A percentile compares a stretch with the other conserved stretches of the same genome.
Conservation (phyloP, 2,113 vertebrate genomes). For the Epinephelus fuscoguttatus region DNA sequence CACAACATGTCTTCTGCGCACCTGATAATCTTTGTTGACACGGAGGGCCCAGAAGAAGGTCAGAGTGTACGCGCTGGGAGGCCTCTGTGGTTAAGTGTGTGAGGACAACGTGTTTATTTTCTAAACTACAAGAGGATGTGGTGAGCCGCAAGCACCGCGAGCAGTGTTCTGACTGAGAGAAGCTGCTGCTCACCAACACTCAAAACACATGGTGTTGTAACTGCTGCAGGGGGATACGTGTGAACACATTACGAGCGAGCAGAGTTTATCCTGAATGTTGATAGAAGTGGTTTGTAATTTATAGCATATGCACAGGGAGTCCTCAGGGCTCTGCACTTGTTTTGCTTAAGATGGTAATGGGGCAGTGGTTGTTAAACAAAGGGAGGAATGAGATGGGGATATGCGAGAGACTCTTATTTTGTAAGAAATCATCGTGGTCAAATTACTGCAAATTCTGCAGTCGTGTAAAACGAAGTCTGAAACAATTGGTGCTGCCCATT, state of each 20-base stretch:
- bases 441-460: conserved; percentile 1
- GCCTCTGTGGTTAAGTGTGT: conserved; percentile 66
- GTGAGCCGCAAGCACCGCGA: conserved; percentile 69
- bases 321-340: conserved; percentile 26
- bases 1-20: conserved; percentile 36
- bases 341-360: conserved; percentile 28
- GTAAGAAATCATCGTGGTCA: background rate
- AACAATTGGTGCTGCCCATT: background rate
- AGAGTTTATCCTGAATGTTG: conserved; percentile 21
- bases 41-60: conserved; percentile 66
- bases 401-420: background rate
- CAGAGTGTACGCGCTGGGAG: conserved; percentile 65
- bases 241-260: background rate
- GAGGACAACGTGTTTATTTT: conserved; percentile 83
- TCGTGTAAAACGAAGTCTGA: background rate
- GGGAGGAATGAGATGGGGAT: too few relatives aligned
- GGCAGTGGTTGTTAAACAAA: background rate
- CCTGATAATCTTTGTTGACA: conserved; percentile 61
- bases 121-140: conserved; percentile 83
- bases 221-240: conserved; percentile 32
- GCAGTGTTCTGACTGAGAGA: conserved; percentile 52
- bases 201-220: conserved; percentile 57
- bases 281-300: conserved; percentile 52
- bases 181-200: conserved; percentile 58
- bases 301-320: conserved; percentile 7